Conservation (phyloP, 2,888 invertebrate species). For the Microchrysa polita region DNA sequence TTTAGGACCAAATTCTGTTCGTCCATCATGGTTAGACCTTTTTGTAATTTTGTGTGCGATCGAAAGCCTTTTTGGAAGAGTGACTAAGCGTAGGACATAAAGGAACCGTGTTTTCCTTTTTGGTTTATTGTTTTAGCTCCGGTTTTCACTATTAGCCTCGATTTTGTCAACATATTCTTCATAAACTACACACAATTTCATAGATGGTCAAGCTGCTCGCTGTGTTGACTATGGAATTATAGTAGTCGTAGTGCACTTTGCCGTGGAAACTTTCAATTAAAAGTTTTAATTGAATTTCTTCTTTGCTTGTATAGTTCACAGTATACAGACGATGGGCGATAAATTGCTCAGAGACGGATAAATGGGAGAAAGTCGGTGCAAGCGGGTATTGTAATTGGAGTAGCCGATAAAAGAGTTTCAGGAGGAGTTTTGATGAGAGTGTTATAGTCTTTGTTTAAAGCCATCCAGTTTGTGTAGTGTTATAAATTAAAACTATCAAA, state of each 20-base stretch:
- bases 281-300: conserved; percentile 15
- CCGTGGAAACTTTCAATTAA: background rate
- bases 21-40: too few species aligned
- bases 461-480: too few species aligned
- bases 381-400: too few species aligned
- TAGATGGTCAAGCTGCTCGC: background rate
- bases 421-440: too few species aligned
- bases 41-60: background rate
- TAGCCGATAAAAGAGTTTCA: too few species aligned
- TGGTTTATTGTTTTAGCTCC: background rate
- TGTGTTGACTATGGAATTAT: too few species aligned
- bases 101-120: too few species aligned
- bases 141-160: background rate
- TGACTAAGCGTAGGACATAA: background rate
- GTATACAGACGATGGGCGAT: background rate
- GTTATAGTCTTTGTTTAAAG: too few species aligned
- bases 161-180: background rate
- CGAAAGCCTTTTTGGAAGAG: background rate
- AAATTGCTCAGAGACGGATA: background rate
- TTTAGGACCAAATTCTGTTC: too few species aligned
- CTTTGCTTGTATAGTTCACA: background rate
- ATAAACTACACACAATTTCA: background rate
- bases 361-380: too few species aligned
- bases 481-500: too few species aligned
- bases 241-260: background rate